A percentile compares a stretch with the other conserved stretches of the same genome.
Conservation (phyloP, 2,113 vertebrate genomes). For the Phylloscopus whistleri region DNA sequence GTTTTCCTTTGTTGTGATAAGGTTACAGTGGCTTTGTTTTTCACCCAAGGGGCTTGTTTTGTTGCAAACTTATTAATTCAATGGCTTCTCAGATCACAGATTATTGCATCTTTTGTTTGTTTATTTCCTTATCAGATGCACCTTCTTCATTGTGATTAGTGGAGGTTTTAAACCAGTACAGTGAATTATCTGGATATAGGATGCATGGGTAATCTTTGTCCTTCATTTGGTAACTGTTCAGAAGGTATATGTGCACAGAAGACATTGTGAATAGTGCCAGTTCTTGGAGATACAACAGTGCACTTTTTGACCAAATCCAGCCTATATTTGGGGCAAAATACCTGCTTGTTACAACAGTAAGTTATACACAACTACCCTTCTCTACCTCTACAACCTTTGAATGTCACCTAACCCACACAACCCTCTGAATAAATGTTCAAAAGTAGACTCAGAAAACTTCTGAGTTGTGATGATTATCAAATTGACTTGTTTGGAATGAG, state of each 20-base stretch:
- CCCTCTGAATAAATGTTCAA: background rate
- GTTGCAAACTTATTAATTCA: background rate
- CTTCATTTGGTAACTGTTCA: background rate
- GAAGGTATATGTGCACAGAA: background rate
- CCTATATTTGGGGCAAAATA: background rate
- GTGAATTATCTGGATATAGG: background rate
- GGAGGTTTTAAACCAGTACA: background rate
- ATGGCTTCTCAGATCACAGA: background rate
- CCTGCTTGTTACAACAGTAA: background rate
- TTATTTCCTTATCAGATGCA: background rate
- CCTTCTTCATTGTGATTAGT: background rate
- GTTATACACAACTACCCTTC: background rate
- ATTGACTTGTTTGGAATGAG: background rate
- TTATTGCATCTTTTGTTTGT: background rate
- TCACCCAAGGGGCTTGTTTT: background rate
- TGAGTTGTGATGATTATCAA: background rate
- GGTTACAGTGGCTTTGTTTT: background rate
- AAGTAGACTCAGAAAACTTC: background rate
- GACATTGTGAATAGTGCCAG: background rate
- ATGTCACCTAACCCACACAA: background rate
- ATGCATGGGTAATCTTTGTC: background rate
- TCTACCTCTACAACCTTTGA: background rate
- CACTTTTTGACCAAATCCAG: background rate
- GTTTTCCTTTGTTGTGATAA: background rate
- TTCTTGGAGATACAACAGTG: background rate